Conservation (phyloP, 2,797 vertebrate genomes). For the Microchirus variegatus region DNA sequence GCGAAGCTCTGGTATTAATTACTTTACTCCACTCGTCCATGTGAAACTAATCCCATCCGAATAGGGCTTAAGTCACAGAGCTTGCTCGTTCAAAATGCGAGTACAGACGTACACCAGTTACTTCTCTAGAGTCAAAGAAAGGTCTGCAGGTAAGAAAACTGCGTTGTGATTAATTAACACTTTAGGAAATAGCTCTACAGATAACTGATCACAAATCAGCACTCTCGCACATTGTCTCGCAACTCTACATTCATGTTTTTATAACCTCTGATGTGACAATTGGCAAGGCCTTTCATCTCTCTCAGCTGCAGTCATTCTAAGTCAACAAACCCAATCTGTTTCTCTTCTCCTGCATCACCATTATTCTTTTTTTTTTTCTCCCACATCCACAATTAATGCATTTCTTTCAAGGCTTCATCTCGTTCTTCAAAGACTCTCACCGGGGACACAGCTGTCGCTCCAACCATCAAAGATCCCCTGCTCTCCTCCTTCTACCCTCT, state of each 20-base stretch:
- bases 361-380: constrained; percentile 40
- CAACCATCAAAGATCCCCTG: constrained; percentile 64
- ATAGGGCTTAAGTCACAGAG: too few species aligned
- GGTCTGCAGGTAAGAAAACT: not conserved
- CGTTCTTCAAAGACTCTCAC: constrained; percentile 69
- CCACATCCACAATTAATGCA: constrained; percentile 61
- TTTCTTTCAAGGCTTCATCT: constrained; percentile 64
- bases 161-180: not conserved
- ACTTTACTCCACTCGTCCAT: too few species aligned
- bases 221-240: constrained; percentile 7
- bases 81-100: too few species aligned
- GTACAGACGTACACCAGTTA: too few species aligned
- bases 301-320: constrained; percentile 57
- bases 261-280: constrained; percentile 48
- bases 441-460: constrained; percentile 67
- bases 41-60: too few species aligned
- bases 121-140: not conserved
- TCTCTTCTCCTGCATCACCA: constrained; percentile 55
- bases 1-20: too few species aligned
- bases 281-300: constrained; percentile 50
- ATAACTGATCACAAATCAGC: constrained; percentile 1
- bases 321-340: constrained; percentile 67
- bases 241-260: constrained; percentile 19
- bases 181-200: not conserved
- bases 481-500: constrained; percentile 37